Percentiles rank a stretch among this genome's conserved stretches.
These are phyloP conservation scores for Catostylus mosaicus DNA, from an alignment of 30 jellyfish, hydroid and myxozoan genomes.

Conservation along the genomic window DNA sequence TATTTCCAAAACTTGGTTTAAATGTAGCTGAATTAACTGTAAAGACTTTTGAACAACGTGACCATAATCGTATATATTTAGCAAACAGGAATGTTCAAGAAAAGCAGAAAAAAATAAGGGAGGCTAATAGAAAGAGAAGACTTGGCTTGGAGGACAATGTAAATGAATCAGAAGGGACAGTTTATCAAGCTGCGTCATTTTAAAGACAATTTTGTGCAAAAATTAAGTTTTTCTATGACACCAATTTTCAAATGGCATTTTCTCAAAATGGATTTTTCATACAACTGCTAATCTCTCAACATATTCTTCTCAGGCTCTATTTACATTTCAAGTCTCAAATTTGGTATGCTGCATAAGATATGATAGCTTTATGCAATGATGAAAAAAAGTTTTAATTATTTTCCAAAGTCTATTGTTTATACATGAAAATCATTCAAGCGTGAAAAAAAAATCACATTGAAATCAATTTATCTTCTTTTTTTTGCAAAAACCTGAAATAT, in stretches of 20 bases:
- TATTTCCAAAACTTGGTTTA: constrained; percentile 9
- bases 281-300: neutral
- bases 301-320: neutral
- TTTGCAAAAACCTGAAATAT: neutral
- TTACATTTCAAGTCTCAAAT: neutral
- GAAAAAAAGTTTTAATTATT: neutral
- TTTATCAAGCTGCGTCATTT: constrained; percentile 1
- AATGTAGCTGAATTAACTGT: neutral
- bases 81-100: constrained; percentile 4
- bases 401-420: too few relatives aligned
- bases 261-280: neutral
- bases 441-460: neutral
- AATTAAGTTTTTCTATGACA: neutral
- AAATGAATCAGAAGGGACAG: neutral
- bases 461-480: neutral
- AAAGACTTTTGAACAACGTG: neutral
- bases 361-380: neutral
- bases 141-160: neutral
- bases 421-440: neutral
- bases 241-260: constrained; percentile 7
- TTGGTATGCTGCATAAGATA: neutral
- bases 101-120: neutral
- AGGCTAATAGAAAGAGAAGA: constrained; percentile 13
- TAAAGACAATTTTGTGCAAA: neutral
- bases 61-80: neutral